A percentile compares a stretch with the other conserved stretches of the same genome.
These are phyloP conservation scores for Acanthopleura granulata DNA, from an alignment of 2,888 invertebrate species.

Conservation along the genomic window DNA sequence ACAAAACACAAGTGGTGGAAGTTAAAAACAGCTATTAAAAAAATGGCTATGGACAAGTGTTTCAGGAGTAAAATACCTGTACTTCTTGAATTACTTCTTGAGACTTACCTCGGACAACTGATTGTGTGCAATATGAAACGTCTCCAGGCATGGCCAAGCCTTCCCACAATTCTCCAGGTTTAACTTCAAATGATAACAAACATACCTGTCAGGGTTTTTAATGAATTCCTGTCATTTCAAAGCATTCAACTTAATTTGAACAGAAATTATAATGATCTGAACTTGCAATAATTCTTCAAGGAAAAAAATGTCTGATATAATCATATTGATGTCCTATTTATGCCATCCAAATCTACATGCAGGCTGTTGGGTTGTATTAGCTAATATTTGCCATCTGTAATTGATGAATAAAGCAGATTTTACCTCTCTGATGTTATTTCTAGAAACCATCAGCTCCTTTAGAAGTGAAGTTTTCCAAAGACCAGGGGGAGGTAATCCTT, in stretches of 20 bases:
- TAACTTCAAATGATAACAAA: conserved; percentile 36
- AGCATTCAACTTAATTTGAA: too few species aligned
- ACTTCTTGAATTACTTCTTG: not conserved
- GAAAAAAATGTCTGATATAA: not conserved
- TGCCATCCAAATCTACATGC: too few species aligned
- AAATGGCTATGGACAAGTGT: not conserved
- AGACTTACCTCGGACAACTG: conserved; percentile 48
- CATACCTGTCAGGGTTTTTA: too few species aligned
- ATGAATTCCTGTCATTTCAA: too few species aligned
- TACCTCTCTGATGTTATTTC: conserved; percentile 55
- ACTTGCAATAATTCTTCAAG: not conserved
- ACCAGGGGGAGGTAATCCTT: conserved; percentile 51
- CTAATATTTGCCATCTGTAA: too few species aligned
- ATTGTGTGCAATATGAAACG: conserved; percentile 51
- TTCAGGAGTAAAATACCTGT: not conserved
- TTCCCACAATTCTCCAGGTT: conserved; percentile 46
- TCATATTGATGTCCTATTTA: not conserved
- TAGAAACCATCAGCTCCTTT: conserved; percentile 54
- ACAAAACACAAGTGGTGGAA: not conserved
- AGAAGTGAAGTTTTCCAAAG: conserved; percentile 54
- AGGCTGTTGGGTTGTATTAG: too few species aligned
- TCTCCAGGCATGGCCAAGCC: conserved; percentile 55
- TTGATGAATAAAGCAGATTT: not conserved
- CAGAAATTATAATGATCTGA: too few species aligned
- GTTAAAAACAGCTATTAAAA: not conserved